Conservation (phyloP, 2,797 vertebrate species). For the Megaceryle alcyon region DNA sequence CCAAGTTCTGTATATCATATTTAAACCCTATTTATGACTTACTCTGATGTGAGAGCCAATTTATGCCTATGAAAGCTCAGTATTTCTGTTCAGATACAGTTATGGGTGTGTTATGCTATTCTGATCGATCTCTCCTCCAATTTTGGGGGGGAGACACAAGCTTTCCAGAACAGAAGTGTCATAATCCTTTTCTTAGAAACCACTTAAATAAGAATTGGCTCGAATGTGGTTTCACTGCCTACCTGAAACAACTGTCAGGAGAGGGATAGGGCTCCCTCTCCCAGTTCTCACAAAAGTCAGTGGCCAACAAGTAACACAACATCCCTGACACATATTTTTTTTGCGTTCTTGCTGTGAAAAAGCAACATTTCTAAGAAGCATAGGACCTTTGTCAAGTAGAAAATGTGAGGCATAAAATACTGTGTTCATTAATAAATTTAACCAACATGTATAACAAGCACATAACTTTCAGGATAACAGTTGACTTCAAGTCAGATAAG, state of each 20-base stretch:
- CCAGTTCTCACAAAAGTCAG: neutral
- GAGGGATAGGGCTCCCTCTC: neutral
- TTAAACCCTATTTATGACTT: neutral
- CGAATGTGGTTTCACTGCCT: neutral
- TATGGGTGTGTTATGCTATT: neutral
- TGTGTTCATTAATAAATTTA: neutral
- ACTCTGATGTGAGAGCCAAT: slow-evolving; percentile 2
- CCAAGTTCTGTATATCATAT: neutral
- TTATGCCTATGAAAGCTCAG: neutral
- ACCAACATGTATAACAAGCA: neutral
- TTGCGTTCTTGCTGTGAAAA: neutral
- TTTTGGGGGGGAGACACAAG: neutral
- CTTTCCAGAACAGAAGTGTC: neutral
- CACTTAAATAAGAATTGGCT: neutral
- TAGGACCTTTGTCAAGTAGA: neutral
- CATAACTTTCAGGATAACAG: neutral
- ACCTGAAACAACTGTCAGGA: neutral
- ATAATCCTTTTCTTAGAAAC: neutral
- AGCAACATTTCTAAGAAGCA: neutral
- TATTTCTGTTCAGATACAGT: neutral
- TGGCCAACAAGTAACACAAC: neutral
- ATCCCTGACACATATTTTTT: neutral
- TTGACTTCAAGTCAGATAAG: neutral
- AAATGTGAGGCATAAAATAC: neutral
- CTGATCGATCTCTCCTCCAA: neutral